Evolutionary conservation across 2,888 invertebrate species (phyloP), one percentile per base, ranked within the genome.

Genomic region (Leucophenga montana): DNA sequence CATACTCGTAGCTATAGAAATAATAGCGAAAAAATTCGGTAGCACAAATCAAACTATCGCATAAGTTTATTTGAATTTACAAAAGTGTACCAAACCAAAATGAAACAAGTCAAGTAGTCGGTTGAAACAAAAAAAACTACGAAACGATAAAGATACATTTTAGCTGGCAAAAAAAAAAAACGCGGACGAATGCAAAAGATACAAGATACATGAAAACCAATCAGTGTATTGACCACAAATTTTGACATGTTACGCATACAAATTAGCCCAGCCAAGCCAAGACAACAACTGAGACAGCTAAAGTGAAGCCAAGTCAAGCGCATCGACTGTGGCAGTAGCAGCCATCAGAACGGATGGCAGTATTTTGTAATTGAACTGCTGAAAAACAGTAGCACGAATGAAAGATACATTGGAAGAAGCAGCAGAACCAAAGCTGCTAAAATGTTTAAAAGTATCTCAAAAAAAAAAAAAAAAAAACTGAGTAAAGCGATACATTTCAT

Each of bases 211-310:
- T 80, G 80, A 82, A 82, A 85, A 83, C 82, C 82, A 82, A 82
- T 85, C 82, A 83, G 84, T 78, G 82, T 85, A 82, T 82, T 82
- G 82, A 85, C 82, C 82, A 82, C 85, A 85, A 82, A 83, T 82
- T 85, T 85, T 82, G 84, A 85, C 82, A 82, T 85, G 82, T 76
- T 82, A 82, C 84, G 82, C 82, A 82, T 82, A 85, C 84, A 82
- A 82, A 82, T 82, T 85, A 82, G 84, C 53, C 50, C 46, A 75
- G 71, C 75, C 73, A 50, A 18, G n/a, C 5, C 50, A n/a, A n/a
- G 16, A 18, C 14, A 50, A 18, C 50, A 18, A 18, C 50, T 11
- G 16, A 6, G 13, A 50, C 50, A 50, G 16, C 50, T 16, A 6
- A 50, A 39, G 39, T 39, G 39, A 5, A 39, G 9, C 39, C 39